A percentile compares a stretch with the other conserved stretches of the same genome.
phyloP scores from a whole-genome alignment of 2,888 invertebrate species.

The Mycogona germanica region DNA sequence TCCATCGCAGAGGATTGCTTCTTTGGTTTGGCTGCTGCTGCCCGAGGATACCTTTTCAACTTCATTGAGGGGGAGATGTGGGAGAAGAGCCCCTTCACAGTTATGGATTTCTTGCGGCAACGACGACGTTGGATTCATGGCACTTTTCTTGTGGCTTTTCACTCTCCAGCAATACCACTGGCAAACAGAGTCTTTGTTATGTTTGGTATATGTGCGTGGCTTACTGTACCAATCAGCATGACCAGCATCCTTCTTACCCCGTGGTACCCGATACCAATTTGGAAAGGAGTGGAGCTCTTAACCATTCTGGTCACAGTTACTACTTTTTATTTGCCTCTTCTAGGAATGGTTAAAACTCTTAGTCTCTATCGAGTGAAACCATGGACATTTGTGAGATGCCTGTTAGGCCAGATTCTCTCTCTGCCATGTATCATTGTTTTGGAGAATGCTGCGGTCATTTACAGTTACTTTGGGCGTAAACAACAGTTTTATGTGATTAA shows the following conservation, averaged over 20 bases:
- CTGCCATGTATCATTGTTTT: too few species aligned
- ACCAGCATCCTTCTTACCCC: conserved; percentile 79
- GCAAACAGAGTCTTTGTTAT: conserved; percentile 66
- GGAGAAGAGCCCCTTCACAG: conserved; percentile 92
- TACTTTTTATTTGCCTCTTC: too few species aligned
- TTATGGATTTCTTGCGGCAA: conserved; percentile 91
- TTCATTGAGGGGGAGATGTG: conserved; percentile 98
- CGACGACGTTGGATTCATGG: conserved; percentile 80
- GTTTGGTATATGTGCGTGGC: conserved; percentile 90
- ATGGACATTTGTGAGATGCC: too few species aligned
- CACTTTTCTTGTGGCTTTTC: conserved; percentile 36
- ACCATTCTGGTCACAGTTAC: too few species aligned
- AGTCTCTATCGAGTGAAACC: too few species aligned
- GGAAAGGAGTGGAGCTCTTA: too few species aligned
- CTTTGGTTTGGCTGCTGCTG: conserved; percentile 90
- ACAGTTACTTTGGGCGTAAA: too few species aligned
- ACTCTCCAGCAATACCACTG: conserved; percentile 54
- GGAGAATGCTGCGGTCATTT: too few species aligned
- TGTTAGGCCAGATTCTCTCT: too few species aligned
- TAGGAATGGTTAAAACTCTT: too few species aligned
- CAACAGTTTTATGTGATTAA: too few species aligned
- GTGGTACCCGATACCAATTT: too few species aligned
- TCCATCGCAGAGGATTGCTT: conserved; percentile 95
- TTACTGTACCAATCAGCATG: conserved; percentile 82
- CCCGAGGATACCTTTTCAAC: conserved; percentile 80